These are phyloP conservation scores for Enteromius thamalakanensis DNA, from an alignment of 2,797 vertebrate species.

Conservation along the genomic window DNA sequence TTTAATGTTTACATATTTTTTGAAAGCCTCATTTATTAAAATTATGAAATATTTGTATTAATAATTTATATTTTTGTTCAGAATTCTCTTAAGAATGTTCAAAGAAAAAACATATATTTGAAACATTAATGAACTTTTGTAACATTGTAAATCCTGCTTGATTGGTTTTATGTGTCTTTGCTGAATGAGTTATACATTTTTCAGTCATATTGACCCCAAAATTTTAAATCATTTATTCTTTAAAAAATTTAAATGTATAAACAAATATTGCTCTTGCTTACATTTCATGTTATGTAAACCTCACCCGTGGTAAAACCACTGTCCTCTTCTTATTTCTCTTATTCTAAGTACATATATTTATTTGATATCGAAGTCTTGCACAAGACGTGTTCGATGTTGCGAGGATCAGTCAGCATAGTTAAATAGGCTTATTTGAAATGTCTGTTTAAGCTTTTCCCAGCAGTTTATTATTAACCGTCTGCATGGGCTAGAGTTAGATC, in stretches of 20 bases:
- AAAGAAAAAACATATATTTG: not conserved
- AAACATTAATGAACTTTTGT: not conserved
- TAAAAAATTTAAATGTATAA: not conserved
- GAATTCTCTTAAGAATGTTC: not conserved
- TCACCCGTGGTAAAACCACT: not conserved
- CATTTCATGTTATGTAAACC: not conserved
- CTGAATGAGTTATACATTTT: not conserved
- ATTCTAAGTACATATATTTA: conserved; percentile 50
- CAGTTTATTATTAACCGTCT: conserved; percentile 64
- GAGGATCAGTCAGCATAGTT: conserved; percentile 62
- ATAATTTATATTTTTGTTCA: not conserved
- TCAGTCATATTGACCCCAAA: too few species aligned
- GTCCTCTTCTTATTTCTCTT: not conserved
- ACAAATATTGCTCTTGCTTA: too few species aligned
- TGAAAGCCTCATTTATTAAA: not conserved
- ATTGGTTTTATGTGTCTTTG: not conserved
- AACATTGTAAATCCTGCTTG: not conserved
- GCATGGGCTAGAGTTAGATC: conserved; percentile 27
- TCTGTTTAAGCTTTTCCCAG: conserved; percentile 59
- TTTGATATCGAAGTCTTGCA: conserved; percentile 52
- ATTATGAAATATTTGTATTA: not conserved
- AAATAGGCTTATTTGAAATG: conserved; percentile 60
- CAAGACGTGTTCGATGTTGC: conserved; percentile 48
- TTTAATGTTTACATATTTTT: too few species aligned
- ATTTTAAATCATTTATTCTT: not conserved